Conservation (phyloP, 1,140 invertebrate genomes). For the Hylyphantes graminicola region DNA sequence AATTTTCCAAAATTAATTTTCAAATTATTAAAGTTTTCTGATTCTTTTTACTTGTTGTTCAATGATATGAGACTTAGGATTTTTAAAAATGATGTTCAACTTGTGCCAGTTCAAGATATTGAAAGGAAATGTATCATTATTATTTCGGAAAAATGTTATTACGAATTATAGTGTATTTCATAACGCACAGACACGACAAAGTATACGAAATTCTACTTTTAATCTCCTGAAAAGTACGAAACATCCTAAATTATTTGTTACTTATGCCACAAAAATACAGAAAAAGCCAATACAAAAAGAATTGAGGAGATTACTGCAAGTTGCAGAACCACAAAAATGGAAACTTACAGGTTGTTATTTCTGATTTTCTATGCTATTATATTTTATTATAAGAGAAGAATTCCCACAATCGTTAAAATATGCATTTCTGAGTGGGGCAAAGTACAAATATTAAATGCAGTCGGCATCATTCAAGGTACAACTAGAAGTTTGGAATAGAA, state of each 20-base stretch:
- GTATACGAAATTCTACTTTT: conserved; percentile 8
- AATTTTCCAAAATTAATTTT: too few species aligned
- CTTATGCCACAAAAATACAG: neutral
- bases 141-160: conserved; percentile 10
- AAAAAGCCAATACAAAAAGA: conserved; percentile 33
- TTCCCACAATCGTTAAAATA: too few species aligned
- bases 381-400: too few species aligned
- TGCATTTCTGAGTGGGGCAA: too few species aligned
- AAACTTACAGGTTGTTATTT: conserved; percentile 63
- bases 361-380: neutral
- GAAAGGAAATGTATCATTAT: neutral
- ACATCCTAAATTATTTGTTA: neutral
- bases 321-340: conserved; percentile 66
- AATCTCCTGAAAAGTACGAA: neutral
- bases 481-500: too few species aligned
- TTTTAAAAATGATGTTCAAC: neutral
- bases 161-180: conserved; percentile 20
- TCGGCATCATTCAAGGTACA: too few species aligned
- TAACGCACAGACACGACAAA: neutral
- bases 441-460: too few species aligned
- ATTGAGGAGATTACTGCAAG: conserved; percentile 62
- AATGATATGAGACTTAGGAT: neutral
- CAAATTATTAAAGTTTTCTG: too few species aligned
- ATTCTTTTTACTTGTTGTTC: too few species aligned
- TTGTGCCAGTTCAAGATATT: neutral